Evolutionary conservation across 2,113 vertebrate genomes (phyloP).

Genomic region (Physeter macrocephalus): DNA sequence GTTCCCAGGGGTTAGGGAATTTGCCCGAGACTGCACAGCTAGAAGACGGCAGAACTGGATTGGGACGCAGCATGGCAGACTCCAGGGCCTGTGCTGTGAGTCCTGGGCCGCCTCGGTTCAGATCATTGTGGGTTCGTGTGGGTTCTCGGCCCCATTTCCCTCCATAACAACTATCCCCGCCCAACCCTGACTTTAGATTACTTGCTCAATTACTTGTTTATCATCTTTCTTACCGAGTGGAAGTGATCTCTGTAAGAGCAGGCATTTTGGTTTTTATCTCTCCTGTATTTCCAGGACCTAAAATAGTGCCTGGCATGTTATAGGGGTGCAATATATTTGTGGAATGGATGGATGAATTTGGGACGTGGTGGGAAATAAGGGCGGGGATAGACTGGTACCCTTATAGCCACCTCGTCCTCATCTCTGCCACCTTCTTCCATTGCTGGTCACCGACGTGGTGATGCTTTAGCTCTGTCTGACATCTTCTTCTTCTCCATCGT

Average conservation of each 20-base stretch:
- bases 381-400: neutral
- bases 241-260: neutral
- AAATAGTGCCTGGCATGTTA: neutral
- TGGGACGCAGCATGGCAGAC: neutral
- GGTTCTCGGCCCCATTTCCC: neutral
- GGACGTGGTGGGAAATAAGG: neutral
- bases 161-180: neutral
- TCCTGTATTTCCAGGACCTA: neutral
- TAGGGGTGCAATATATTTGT: neutral
- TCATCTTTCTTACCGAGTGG: neutral
- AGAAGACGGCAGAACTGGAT: neutral
- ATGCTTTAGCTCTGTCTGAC: neutral
- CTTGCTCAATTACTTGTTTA: neutral
- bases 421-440: neutral
- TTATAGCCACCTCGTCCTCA: neutral
- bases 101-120: neutral
- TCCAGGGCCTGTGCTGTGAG: neutral
- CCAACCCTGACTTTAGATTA: neutral
- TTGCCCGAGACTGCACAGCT: neutral
- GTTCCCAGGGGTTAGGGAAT: neutral
- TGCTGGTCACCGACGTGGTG: neutral
- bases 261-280: neutral
- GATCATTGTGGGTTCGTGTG: neutral
- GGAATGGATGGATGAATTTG: neutral
- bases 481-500: neutral